phyloP scores from a whole-genome alignment of 2,888 invertebrate species.

The Ctenicera cuprea region DNA sequence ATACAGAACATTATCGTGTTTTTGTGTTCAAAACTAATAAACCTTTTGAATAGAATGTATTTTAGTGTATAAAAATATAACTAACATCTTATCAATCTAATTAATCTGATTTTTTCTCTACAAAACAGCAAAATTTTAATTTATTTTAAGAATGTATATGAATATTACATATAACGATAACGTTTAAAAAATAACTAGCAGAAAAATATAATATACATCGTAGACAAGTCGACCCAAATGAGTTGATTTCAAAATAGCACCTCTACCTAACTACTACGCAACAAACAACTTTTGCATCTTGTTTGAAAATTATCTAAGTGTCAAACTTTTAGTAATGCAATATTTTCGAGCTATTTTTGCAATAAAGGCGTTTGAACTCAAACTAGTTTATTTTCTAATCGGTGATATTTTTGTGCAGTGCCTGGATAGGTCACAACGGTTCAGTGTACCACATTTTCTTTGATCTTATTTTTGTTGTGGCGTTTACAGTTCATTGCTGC shows the following conservation, averaged over 20 bases:
- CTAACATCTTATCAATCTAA: no score
- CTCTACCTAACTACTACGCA: conserved; percentile 6
- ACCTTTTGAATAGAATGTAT: no score
- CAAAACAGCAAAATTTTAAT: no score
- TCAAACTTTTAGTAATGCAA: conserved; percentile 31
- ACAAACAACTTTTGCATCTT: background rate
- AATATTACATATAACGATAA: background rate
- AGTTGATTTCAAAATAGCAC: conserved; percentile 24
- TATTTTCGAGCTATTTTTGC: conserved; percentile 43
- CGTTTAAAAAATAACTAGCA: background rate
- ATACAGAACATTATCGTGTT: no score
- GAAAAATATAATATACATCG: background rate
- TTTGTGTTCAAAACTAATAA: no score
- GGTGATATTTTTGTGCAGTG: conserved; percentile 33
- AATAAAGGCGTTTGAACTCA: conserved; percentile 23
- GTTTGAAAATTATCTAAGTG: conserved; percentile 12
- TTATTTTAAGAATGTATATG: no score
- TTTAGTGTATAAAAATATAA: no score
- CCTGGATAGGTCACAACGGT: conserved; percentile 39
- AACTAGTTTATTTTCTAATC: conserved; percentile 21
- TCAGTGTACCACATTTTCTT: conserved; percentile 49
- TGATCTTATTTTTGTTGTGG: conserved; percentile 39
- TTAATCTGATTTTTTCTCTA: no score
- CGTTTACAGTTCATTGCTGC: conserved; percentile 11
- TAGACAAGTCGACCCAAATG: conserved; percentile 14